Evolutionary conservation across 2,113 vertebrate species (phyloP).

Genomic region (Actenoides lindsayi): DNA sequence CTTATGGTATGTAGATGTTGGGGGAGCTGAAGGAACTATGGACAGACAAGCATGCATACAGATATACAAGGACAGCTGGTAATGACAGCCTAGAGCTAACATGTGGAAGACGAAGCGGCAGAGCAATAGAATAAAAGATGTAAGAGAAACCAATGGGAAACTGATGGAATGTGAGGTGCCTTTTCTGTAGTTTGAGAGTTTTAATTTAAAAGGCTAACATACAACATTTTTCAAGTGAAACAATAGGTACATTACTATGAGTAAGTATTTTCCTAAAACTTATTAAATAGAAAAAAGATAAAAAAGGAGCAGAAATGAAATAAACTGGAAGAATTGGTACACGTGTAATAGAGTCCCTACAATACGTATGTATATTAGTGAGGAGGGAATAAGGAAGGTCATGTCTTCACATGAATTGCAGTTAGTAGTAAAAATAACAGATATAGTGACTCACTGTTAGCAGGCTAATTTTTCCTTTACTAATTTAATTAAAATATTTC

Average conservation of each 20-base stretch:
- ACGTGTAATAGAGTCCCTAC: background rate
- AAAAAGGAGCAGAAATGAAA: background rate
- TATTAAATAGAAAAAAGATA: background rate
- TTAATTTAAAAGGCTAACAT: background rate
- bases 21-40: background rate
- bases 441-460: background rate
- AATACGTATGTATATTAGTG: rapidly evolving
- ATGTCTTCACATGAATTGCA: background rate
- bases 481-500: background rate
- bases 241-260: background rate
- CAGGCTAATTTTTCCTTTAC: background rate
- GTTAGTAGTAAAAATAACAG: background rate
- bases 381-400: background rate
- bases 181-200: background rate
- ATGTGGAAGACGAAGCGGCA: background rate
- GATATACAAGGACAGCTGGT: background rate
- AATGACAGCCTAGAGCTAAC: background rate
- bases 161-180: background rate
- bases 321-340: background rate
- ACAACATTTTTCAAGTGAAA: background rate
- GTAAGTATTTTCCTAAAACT: background rate
- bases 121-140: background rate
- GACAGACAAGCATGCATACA: background rate
- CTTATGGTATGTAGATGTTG: background rate
- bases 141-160: background rate